Conservation (phyloP, 92 coral and sea anemone genomes). For the Umimayanthus kanabou region DNA sequence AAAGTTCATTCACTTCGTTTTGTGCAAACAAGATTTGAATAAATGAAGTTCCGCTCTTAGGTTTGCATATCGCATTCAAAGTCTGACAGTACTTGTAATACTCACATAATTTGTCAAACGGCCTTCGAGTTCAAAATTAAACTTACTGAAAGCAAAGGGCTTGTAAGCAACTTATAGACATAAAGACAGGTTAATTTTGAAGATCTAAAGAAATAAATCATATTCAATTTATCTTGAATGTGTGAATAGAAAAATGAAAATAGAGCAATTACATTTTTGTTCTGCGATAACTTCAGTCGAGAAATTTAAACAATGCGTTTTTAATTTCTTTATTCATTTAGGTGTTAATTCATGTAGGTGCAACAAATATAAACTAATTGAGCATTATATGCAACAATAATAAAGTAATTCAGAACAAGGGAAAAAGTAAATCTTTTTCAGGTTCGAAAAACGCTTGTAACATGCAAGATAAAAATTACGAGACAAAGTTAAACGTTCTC, state of each 20-base stretch:
- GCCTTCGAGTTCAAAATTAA: neutral
- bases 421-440: too few relatives aligned
- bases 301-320: constrained; percentile 16
- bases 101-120: neutral
- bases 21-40: neutral
- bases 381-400: neutral
- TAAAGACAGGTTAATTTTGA: neutral
- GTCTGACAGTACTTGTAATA: neutral
- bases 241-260: neutral
- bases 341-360: constrained; percentile 1
- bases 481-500: neutral
- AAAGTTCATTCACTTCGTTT: neutral
- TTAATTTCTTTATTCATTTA: constrained; percentile 20
- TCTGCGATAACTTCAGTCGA: neutral
- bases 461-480: neutral
- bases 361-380: neutral
- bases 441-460: neutral
- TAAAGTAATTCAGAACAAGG: neutral
- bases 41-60: neutral
- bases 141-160: neutral
- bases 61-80: neutral
- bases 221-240: neutral
- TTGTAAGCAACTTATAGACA: neutral
- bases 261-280: neutral
- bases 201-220: neutral